phyloP scores from a whole-genome alignment of 2,797 vertebrate genomes.

The Muscicapa striata region DNA sequence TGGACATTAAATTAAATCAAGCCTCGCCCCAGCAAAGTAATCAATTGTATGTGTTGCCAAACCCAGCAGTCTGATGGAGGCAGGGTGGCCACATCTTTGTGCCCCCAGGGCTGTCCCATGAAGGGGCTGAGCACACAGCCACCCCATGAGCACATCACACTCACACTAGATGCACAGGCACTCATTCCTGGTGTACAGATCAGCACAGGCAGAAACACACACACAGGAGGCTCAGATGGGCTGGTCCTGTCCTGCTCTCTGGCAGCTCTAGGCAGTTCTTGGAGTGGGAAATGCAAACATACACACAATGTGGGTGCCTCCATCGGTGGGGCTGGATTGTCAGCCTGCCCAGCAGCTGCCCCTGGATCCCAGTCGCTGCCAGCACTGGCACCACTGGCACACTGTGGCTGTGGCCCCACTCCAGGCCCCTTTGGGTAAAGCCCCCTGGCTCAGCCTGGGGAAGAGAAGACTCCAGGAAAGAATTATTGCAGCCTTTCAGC shows the following conservation, averaged over 20 bases:
- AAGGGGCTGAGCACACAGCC: background rate
- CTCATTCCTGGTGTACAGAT: background rate
- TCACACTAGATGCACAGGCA: too few species aligned
- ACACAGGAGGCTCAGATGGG: background rate
- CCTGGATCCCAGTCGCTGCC: background rate
- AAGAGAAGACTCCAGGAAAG: background rate
- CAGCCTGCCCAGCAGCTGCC: background rate
- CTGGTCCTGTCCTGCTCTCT: background rate
- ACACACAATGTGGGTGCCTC: background rate
- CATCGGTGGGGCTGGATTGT: background rate
- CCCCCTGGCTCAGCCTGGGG: background rate
- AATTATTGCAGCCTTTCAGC: background rate
- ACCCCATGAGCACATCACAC: background rate
- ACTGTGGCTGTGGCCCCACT: background rate
- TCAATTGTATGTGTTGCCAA: background rate
- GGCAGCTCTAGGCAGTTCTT: background rate
- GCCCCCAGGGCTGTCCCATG: fast-evolving
- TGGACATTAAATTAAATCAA: background rate
- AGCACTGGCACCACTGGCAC: background rate
- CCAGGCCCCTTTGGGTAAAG: background rate
- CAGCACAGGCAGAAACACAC: background rate
- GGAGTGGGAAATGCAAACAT: background rate
- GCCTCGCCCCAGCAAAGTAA: background rate
- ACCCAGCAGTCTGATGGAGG: background rate
- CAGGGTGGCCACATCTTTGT: fast-evolving